Percentiles rank a stretch among this genome's conserved stretches.
These are phyloP conservation scores for Coregonus suidteri DNA, from an alignment of 2,797 vertebrate species.

Conservation along the genomic window DNA sequence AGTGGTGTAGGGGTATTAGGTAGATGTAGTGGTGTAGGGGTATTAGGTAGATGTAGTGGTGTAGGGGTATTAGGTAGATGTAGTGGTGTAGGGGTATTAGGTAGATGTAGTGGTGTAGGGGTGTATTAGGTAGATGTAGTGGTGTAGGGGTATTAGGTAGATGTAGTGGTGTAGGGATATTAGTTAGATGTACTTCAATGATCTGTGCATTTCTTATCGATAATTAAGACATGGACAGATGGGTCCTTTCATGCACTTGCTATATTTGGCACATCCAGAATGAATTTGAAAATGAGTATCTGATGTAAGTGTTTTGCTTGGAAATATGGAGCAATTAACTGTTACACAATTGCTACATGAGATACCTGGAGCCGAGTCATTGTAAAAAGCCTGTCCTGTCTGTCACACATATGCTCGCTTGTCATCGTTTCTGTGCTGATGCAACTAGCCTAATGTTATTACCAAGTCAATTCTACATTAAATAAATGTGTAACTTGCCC, in stretches of 20 bases:
- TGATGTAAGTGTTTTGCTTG: background rate
- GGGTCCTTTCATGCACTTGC: background rate
- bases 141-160: too few species aligned
- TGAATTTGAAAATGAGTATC: background rate
- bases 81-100: too few species aligned
- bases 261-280: background rate
- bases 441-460: constrained; percentile 10
- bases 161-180: too few species aligned
- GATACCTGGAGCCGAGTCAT: background rate
- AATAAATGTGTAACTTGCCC: constrained; percentile 30
- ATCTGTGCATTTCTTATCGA: background rate
- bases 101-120: too few species aligned
- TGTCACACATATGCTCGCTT: background rate
- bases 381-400: background rate
- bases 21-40: too few species aligned
- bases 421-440: background rate
- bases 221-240: background rate
- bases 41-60: too few species aligned
- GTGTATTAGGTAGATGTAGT: too few species aligned
- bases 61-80: too few species aligned
- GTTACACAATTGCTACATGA: background rate
- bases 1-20: too few species aligned
- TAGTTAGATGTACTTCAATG: too few species aligned
- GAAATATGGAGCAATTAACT: background rate
- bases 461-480: constrained; percentile 35